Base-by-base conservation (phyloP, 2,113 vertebrate species). In the Nothocercus julius region DNA sequence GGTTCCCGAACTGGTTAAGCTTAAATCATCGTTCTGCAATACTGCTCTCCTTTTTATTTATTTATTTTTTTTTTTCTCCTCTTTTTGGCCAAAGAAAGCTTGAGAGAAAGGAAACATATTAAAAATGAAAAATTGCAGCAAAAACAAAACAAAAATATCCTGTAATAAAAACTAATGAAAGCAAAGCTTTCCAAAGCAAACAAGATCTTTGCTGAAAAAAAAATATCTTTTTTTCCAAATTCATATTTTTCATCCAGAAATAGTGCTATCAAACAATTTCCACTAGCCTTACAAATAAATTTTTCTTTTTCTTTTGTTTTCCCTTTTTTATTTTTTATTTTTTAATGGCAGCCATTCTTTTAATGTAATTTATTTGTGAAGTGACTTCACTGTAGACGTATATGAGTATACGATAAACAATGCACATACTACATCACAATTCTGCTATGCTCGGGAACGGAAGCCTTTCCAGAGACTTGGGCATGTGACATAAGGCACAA, bases 181-280 rank as follows among this genome's bases (percentile, higher is more conserved):
- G 0, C 2, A 61, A 5, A 51, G 17, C 2, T 56, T 91, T 59
- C 18, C 11, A 63, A 89, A 70, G 18, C 54, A 67, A 86, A 53
- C 3, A 87, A 76, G 61, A 47, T 5, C 6, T 62, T 84, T 32
- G 2, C 9, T 2, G 0, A 76, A 84, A 78, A 70, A 70, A 2
- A 1, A 18, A 7, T 1, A 7, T 1, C 24, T 38, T 4, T 7
- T 3, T 2, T 4, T 5, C 1, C 4, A 63, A 38, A 78, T 74
- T 5, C 3, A 2, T 2, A 24, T 21, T 85, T 89, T 85, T 73
- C 7, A 45, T 44, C 28, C 25, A 49, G 54, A 87, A 83, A 63
- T 19, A 42, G 3, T 9, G 58, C 3, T 2, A 74, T 49, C 22
- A 19, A 42, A 17, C 30, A 49, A 16, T 36, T 4, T 24, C 18